Percentiles rank a stretch among this genome's conserved stretches.
These are phyloP conservation scores for Ctenopoma kingsleyae DNA, from an alignment of 2,797 vertebrate species.

Conservation along the genomic window DNA sequence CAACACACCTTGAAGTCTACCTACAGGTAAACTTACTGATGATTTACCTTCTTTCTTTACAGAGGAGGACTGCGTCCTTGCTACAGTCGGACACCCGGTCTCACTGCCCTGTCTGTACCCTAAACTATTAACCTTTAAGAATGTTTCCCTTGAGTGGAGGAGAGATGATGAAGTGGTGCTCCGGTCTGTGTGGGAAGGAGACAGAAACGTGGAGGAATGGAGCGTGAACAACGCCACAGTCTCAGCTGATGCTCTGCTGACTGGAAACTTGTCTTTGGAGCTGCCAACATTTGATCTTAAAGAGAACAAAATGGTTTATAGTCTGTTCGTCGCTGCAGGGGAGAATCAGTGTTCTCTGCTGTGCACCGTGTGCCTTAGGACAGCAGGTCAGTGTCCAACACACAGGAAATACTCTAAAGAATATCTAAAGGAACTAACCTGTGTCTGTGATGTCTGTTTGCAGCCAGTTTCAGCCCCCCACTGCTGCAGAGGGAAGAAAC, in stretches of 20 bases:
- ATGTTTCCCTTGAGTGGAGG: constrained; percentile 76
- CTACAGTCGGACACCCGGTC: constrained; percentile 53
- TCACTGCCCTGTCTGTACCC: constrained; percentile 69
- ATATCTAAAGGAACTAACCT: not conserved
- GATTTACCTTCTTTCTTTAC: not conserved
- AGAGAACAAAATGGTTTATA: constrained; percentile 47
- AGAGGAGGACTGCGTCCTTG: constrained; percentile 70
- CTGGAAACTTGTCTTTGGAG: constrained; percentile 73
- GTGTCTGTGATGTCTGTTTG: not conserved
- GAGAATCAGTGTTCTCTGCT: constrained; percentile 39
- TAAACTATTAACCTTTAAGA: constrained; percentile 14
- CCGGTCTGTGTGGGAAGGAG: constrained; percentile 50
- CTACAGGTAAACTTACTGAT: not conserved
- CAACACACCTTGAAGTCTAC: not conserved
- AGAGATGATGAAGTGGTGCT: constrained; percentile 58
- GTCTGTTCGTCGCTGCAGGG: constrained; percentile 51
- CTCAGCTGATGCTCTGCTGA: constrained; percentile 36
- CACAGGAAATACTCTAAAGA: not conserved
- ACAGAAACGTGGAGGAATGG: constrained; percentile 33
- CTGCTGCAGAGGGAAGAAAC: constrained; percentile 42
- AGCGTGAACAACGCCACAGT: constrained; percentile 40
- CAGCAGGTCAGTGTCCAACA: constrained; percentile 71
- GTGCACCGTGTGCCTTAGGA: constrained; percentile 72
- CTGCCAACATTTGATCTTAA: constrained; percentile 47
- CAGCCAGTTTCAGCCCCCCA: constrained; percentile 77